These are phyloP conservation scores for Bombus sibiricus DNA, from an alignment of 1,140 invertebrate species.

Conservation along the genomic window DNA sequence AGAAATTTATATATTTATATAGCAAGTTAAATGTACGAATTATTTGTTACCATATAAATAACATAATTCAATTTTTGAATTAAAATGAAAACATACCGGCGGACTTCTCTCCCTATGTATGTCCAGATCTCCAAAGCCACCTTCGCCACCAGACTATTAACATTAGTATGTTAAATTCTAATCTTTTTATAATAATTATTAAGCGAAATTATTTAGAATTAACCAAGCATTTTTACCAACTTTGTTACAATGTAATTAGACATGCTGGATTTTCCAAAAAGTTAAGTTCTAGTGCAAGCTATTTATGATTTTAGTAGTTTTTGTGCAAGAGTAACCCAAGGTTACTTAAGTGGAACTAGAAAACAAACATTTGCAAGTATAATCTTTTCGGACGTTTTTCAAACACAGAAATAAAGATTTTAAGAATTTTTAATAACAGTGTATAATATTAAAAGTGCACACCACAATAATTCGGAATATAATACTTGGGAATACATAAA, in stretches of 20 bases:
- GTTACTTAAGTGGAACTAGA: slow-evolving; percentile 37
- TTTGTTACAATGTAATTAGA: slow-evolving; percentile 37
- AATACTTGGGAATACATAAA: slow-evolving; percentile 81
- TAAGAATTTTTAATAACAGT: background rate
- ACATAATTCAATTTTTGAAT: slow-evolving; percentile 57
- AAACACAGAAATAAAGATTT: background rate
- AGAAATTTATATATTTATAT: background rate
- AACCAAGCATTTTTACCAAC: slow-evolving; percentile 40
- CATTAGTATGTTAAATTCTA: slow-evolving; percentile 68
- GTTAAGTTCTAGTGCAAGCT: slow-evolving; percentile 44
- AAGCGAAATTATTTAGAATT: slow-evolving; percentile 48
- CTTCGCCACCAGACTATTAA: slow-evolving; percentile 81
- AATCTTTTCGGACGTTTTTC: background rate
- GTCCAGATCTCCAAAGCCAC: slow-evolving; percentile 80
- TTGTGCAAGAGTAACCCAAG: slow-evolving; percentile 32
- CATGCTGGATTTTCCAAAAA: slow-evolving; percentile 44
- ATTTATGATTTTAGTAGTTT: slow-evolving; percentile 24
- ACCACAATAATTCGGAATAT: slow-evolving; percentile 85
- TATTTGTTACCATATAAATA: slow-evolving; percentile 30
- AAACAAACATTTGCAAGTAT: slow-evolving; percentile 29
- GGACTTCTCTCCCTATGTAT: slow-evolving; percentile 78
- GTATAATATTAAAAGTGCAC: slow-evolving; percentile 72
- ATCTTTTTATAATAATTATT: slow-evolving; percentile 40
- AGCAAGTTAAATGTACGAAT: slow-evolving; percentile 1
- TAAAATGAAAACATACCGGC: slow-evolving; percentile 77